Evolutionary conservation across 2,888 invertebrate species (phyloP).

Genomic region (Lysandra coridon): DNA sequence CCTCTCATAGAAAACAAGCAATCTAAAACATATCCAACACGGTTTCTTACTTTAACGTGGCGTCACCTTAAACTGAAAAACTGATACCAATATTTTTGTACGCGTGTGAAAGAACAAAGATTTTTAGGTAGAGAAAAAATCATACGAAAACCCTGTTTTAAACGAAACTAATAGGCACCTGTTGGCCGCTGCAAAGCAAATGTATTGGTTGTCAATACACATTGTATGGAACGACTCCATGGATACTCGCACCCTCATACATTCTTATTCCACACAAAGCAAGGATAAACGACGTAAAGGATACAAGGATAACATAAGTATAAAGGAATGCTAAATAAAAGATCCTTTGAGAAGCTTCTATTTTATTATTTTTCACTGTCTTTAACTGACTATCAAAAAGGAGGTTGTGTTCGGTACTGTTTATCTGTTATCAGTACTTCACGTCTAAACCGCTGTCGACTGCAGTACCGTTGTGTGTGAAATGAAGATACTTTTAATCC

Average conservation of each 20-base stretch:
- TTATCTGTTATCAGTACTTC: no score
- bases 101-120: no score
- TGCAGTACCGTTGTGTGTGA: neutral
- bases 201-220: neutral
- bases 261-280: neutral
- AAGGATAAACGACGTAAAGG: neutral
- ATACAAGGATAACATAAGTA: neutral
- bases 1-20: no score
- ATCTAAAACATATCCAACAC: no score
- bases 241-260: neutral
- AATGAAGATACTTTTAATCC: no score
- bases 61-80: no score
- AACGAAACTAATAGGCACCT: no score
- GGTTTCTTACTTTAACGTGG: no score
- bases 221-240: neutral
- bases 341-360: neutral
- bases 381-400: neutral
- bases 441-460: no score
- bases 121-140: no score
- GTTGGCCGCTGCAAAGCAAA: neutral
- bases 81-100: no score
- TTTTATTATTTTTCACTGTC: neutral
- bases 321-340: neutral
- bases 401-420: neutral
- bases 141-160: no score